Percentiles rank a stretch among this genome's conserved stretches.
These are phyloP conservation scores for Odontesthes bonariensis DNA, from an alignment of 2,113 vertebrate species.

Conservation along the genomic window DNA sequence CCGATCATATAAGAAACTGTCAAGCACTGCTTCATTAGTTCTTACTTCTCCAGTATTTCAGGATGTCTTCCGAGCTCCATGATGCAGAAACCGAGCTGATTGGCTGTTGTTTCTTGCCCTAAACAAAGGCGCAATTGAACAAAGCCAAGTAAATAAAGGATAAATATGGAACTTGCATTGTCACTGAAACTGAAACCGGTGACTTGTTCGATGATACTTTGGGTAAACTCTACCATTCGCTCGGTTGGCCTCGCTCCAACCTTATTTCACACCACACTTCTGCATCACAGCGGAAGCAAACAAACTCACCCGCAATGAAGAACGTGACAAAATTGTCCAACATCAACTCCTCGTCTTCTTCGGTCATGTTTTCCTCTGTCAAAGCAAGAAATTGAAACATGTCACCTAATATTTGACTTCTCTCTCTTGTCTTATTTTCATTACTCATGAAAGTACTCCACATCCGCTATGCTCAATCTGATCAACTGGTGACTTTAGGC, in stretches of 20 bases:
- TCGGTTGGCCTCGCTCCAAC: too few species aligned
- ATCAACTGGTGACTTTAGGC: background rate
- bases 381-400: background rate
- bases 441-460: too few species aligned
- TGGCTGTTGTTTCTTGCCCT: conserved; percentile 95
- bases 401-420: too few species aligned
- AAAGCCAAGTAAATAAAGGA: background rate
- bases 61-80: conserved; percentile 90
- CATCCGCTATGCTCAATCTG: too few species aligned
- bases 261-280: background rate
- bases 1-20: rapidly evolving
- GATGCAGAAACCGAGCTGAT: conserved; percentile 88
- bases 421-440: too few species aligned
- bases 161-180: too few species aligned
- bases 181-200: too few species aligned
- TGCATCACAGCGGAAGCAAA: background rate
- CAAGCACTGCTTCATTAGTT: background rate
- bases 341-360: conserved; percentile 87
- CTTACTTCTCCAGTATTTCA: conserved; percentile 88
- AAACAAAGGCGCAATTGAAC: conserved; percentile 1
- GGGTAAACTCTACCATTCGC: too few species aligned
- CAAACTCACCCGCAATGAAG: conserved; percentile 89
- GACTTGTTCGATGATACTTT: too few species aligned
- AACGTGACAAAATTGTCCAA: conserved; percentile 95
- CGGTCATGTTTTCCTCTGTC: conserved; percentile 82